phyloP scores from a whole-genome alignment of 1,140 invertebrate genomes.

The Drosophila bipectinata region DNA sequence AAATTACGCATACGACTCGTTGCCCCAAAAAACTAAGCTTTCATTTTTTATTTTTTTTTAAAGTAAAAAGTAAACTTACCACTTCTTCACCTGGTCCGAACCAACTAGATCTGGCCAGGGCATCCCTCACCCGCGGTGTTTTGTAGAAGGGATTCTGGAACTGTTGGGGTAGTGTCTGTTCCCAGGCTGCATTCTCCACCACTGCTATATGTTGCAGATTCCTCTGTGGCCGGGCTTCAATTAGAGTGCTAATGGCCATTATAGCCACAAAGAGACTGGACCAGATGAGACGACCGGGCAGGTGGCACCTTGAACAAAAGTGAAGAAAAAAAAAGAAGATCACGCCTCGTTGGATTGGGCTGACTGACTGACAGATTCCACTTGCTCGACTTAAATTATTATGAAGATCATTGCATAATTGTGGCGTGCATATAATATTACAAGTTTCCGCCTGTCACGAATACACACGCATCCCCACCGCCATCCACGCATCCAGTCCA shows the following conservation, averaged over 20 bases:
- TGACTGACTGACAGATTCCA: conserved; percentile 39
- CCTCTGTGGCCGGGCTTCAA: conserved; percentile 53
- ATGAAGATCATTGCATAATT: conserved; percentile 76
- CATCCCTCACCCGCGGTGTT: conserved; percentile 81
- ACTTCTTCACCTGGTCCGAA: conserved; percentile 86
- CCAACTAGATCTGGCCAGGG: conserved; percentile 85
- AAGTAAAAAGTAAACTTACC: too few species aligned
- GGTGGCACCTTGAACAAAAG: conserved; percentile 47
- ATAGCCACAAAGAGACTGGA: conserved; percentile 19
- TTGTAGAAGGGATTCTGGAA: conserved; percentile 84
- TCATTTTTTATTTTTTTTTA: too few species aligned
- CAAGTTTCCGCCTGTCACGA: conserved; percentile 80
- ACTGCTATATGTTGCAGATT: conserved; percentile 82
- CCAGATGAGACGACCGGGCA: conserved; percentile 37
- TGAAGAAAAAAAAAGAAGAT: conserved; percentile 29
- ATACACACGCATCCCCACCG: conserved; percentile 44
- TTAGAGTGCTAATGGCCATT: conserved; percentile 4
- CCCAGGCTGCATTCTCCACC: conserved; percentile 80
- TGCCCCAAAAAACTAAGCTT: too few species aligned
- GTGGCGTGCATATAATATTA: conserved; percentile 74
- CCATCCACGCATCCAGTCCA: conserved; percentile 27
- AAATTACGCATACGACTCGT: background rate
- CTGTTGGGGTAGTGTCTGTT: conserved; percentile 79
- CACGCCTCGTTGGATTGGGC: conserved; percentile 32
- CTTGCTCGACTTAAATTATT: conserved; percentile 44